Conservation (phyloP, 1,140 invertebrate genomes). For the Scylla paramamosain region DNA sequence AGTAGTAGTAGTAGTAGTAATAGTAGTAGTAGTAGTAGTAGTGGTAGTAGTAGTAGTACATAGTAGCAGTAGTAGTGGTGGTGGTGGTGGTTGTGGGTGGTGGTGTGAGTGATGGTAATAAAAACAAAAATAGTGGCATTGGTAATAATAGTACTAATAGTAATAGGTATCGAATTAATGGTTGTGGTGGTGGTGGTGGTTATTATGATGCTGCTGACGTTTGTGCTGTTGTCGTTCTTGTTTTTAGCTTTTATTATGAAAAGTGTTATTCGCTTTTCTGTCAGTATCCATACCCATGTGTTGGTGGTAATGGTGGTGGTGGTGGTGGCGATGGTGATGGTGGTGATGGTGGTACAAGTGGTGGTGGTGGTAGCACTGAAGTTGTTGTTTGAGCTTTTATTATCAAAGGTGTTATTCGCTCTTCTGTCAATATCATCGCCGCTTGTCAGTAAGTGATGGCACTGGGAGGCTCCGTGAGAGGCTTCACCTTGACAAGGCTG, state of each 20-base stretch:
- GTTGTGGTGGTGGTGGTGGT: too few species aligned
- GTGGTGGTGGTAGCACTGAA: background rate
- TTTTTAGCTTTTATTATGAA: too few species aligned
- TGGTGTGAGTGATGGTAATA: too few species aligned
- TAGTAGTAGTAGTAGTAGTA: background rate
- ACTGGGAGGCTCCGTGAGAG: too few species aligned
- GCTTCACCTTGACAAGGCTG: background rate
- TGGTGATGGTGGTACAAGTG: background rate
- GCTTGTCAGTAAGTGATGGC: too few species aligned
- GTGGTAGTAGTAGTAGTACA: background rate
- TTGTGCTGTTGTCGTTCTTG: too few species aligned
- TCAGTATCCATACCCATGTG: background rate
- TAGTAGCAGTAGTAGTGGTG: conserved; percentile 22
- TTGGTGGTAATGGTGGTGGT: background rate
- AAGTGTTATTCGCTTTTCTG: too few species aligned
- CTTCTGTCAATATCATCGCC: too few species aligned
- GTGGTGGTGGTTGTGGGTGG: background rate
- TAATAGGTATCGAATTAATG: too few species aligned
- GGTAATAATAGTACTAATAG: background rate
- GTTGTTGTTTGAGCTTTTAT: background rate
- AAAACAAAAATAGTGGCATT: too few species aligned
- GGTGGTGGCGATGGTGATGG: background rate
- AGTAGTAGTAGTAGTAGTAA: background rate
- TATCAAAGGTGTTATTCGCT: background rate
- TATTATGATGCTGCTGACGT: too few species aligned